These are phyloP conservation scores for Strigamia crassipes DNA, from an alignment of 2,888 invertebrate species.

Conservation along the genomic window DNA sequence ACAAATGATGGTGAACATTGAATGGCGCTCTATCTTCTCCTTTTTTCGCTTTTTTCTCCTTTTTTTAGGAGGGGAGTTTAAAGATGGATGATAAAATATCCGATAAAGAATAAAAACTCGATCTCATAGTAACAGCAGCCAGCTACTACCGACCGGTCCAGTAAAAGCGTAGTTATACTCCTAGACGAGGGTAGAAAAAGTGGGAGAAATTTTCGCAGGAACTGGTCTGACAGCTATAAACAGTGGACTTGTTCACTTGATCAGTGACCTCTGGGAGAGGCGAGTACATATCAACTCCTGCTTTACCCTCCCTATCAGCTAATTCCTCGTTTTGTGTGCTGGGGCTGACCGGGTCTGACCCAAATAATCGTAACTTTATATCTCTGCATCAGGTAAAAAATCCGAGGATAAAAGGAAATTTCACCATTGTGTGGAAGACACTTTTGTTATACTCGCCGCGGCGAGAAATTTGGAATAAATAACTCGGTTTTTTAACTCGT, in stretches of 20 bases:
- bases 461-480: too few relatives aligned
- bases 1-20: constrained; percentile 11
- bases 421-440: background rate
- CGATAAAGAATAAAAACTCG: constrained; percentile 15
- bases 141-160: background rate
- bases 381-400: background rate
- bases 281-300: constrained; percentile 6
- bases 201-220: background rate
- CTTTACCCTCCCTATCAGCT: constrained; percentile 12
- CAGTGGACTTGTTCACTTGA: constrained; percentile 21
- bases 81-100: constrained; percentile 17
- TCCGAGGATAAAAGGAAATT: background rate
- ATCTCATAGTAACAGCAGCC: background rate
- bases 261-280: constrained; percentile 2
- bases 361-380: constrained; percentile 15
- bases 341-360: background rate
- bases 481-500: too few relatives aligned
- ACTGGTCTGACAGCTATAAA: constrained; percentile 21
- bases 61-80: background rate
- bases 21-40: constrained; percentile 8
- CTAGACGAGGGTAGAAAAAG: background rate
- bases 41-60: background rate
- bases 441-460: too few relatives aligned
- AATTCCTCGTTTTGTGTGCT: background rate
- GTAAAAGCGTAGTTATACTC: background rate